A percentile compares a stretch with the other conserved stretches of the same genome.
Evolutionary conservation across 2,888 invertebrate species (phyloP).

Genomic region (Allygus modestus): DNA sequence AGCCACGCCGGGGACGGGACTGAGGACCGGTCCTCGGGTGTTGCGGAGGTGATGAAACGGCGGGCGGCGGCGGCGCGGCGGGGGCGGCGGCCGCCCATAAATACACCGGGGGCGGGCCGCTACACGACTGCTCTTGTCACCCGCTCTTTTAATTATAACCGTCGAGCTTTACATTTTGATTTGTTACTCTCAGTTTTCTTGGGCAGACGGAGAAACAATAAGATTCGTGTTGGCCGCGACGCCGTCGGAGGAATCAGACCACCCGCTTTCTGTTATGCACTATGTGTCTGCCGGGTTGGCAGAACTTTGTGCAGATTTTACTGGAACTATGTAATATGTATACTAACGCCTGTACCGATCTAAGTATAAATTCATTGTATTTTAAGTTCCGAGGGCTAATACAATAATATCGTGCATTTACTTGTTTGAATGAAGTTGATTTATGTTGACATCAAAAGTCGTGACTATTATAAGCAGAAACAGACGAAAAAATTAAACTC

Average conservation of each 20-base stretch:
- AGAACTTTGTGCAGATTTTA: neutral
- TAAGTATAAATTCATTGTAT: no score
- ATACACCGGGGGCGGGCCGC: constrained; percentile 54
- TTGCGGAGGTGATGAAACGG: constrained; percentile 31
- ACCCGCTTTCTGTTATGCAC: constrained; percentile 1
- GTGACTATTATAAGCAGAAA: no score
- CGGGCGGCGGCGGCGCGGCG: neutral
- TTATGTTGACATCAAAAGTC: no score
- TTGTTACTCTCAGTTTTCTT: constrained; percentile 57
- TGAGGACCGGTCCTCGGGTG: neutral
- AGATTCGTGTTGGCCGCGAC: constrained; percentile 39
- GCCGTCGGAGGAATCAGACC: constrained; percentile 33
- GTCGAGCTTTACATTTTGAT: constrained; percentile 60
- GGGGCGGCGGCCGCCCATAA: constrained; percentile 40
- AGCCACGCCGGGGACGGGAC: no score
- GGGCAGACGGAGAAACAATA: constrained; percentile 50
- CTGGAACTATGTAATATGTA: neutral
- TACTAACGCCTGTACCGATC: no score
- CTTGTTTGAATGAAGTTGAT: no score
- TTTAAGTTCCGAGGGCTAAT: no score
- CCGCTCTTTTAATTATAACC: constrained; percentile 64
- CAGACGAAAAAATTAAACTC: no score
- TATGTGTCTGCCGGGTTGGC: neutral
- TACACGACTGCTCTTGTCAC: constrained; percentile 58
- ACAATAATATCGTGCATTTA: no score